A percentile compares a stretch with the other conserved stretches of the same genome.
phyloP scores from a whole-genome alignment of 2,888 invertebrate species.

The Gnatocerus cornutus region DNA sequence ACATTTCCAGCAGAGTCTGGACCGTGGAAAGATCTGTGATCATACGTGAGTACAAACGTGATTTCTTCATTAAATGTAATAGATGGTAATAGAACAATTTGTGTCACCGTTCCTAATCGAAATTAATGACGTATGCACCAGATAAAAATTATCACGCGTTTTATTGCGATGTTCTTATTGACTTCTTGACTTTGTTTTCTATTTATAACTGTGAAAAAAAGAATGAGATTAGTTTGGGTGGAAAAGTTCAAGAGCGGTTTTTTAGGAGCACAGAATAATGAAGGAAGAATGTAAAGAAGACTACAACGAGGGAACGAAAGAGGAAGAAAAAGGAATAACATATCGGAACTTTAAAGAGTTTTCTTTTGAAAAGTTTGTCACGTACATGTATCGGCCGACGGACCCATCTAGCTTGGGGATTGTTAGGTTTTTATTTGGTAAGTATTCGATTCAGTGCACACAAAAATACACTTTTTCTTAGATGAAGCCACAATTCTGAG shows the following conservation, averaged over 20 bases:
- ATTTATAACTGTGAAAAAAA: constrained; percentile 39
- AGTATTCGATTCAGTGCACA: constrained; percentile 64
- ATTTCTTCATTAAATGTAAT: constrained; percentile 26
- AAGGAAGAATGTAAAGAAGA: constrained; percentile 12
- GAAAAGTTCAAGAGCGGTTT: constrained; percentile 2
- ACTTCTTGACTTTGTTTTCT: constrained; percentile 49
- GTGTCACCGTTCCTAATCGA: constrained; percentile 31
- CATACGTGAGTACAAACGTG: constrained; percentile 18
- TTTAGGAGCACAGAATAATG: constrained; percentile 6
- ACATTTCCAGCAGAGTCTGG: constrained; percentile 27
- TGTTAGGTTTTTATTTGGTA: constrained; percentile 87
- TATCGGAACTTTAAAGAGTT: constrained; percentile 12
- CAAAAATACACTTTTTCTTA: too few relatives aligned
- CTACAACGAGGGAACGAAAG: constrained; percentile 8
- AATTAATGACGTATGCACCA: constrained; percentile 43
- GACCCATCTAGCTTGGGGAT: constrained; percentile 87
- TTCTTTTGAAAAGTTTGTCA: constrained; percentile 74
- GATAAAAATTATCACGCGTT: constrained; percentile 45
- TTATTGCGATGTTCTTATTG: constrained; percentile 42
- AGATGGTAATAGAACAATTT: constrained; percentile 31
- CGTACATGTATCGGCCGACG: constrained; percentile 77
- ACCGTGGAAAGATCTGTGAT: constrained; percentile 1
- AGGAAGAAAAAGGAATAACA: constrained; percentile 7
- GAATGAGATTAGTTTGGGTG: constrained; percentile 24
- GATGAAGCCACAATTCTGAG: too few relatives aligned